These are phyloP conservation scores for Coracopsis vasa DNA, from an alignment of 2,113 vertebrate genomes.

Conservation along the genomic window DNA sequence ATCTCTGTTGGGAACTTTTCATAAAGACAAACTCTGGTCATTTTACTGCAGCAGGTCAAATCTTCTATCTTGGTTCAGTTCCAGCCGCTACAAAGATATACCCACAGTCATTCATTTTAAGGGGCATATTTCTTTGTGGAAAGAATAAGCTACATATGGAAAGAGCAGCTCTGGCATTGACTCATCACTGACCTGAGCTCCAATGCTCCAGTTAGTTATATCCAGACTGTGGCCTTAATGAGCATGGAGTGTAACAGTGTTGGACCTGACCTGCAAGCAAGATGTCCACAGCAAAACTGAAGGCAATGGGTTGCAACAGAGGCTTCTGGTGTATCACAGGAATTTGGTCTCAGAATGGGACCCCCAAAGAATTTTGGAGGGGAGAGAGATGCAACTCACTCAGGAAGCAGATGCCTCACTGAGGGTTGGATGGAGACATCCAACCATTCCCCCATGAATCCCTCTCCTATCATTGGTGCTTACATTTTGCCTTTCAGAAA, in stretches of 20 bases:
- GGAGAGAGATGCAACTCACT: background rate
- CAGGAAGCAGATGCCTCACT: background rate
- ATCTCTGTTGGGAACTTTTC: slow-evolving; percentile 4
- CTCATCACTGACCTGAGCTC: background rate
- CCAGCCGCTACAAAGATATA: slow-evolving; percentile 23
- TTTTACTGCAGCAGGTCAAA: slow-evolving; percentile 36
- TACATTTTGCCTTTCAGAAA: background rate
- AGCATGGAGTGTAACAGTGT: background rate
- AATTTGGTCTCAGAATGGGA: background rate
- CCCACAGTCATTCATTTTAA: background rate
- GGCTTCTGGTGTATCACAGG: background rate
- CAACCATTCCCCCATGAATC: background rate
- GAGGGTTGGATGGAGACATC: background rate
- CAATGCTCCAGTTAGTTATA: background rate
- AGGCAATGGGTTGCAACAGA: background rate
- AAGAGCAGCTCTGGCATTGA: background rate
- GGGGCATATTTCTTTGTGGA: background rate
- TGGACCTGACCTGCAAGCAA: background rate
- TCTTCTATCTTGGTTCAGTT: background rate
- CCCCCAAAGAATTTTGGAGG: background rate
- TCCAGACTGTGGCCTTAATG: background rate
- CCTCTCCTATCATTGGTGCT: background rate
- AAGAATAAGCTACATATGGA: background rate
- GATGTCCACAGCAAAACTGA: background rate
- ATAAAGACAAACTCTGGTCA: slow-evolving; percentile 16